Evolutionary conservation across 1,140 invertebrate genomes (phyloP), one percentile per base, ranked within the genome.

Genomic region (Galendromus occidentalis): DNA sequence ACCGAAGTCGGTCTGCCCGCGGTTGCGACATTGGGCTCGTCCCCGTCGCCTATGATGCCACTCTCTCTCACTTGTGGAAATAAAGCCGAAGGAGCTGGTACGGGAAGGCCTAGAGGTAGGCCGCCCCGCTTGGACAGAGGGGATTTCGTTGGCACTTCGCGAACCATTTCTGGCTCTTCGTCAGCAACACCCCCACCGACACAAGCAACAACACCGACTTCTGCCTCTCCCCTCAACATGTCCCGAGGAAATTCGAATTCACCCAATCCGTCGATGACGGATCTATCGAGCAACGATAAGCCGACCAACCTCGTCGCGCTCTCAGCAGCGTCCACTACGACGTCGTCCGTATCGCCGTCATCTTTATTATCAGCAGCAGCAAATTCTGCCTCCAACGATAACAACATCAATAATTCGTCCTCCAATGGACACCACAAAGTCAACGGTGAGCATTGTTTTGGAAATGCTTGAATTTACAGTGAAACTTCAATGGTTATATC

Each of bases 1-100:
- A 67, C 25, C 42, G 47, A 17, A 67, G 64, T 44, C 45, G 66
- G 42, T 47, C 29, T 63, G 66, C 68, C 25, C 67, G 67, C 66
- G 68, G 68, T 42, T 65, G 68, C 30, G 59, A 42, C 1, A 65
- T 65, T 45, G 42, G 64, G 28, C n/a, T 44, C 42, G 30, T 65
- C 42, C 17, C 64, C 33, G 25, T 59, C 51, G 51, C 33, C 51
- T 25, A 59, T 59, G 14, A 59, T 59, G 51, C 51, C 51, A 25
- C 51, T 59, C 51, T 59, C 51, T 25, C 51, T 59, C 51, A 59
- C 51, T 33, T 59, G 51, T 59, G 25, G 25, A 17, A 59, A 33
- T 33, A 59, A 59, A 25, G 25, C 25, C 22, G 33, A 59, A 29
- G 33, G 51, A 17, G 33, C 25, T 59, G 51, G 25, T 33, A 59